phyloP scores from a whole-genome alignment of 2,797 vertebrate genomes.

The Macropus fuliginosus region DNA sequence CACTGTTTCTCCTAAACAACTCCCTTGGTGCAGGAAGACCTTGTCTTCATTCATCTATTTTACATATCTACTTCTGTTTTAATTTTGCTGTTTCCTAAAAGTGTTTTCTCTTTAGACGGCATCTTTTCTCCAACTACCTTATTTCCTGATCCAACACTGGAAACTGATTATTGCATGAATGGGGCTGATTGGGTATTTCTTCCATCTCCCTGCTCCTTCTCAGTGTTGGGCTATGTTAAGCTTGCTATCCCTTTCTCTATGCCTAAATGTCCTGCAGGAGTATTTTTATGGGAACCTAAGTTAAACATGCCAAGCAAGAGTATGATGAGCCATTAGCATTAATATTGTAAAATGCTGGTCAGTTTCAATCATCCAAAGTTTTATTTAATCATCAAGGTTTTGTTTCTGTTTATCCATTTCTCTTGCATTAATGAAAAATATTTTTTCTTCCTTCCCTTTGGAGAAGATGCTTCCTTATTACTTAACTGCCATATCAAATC shows the following conservation, averaged over 20 bases:
- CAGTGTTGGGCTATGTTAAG: conserved; percentile 52
- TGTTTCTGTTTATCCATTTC: conserved; percentile 68
- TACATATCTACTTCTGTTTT: conserved; percentile 92
- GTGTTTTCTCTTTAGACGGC: conserved; percentile 81
- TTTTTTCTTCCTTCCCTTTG: conserved; percentile 60
- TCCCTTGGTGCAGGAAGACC: conserved; percentile 92
- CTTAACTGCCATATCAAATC: conserved; percentile 51
- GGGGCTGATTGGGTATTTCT: conserved; percentile 79
- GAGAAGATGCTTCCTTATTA: conserved; percentile 55
- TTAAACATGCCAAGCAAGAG: conserved; percentile 82
- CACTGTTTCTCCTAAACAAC: conserved; percentile 98
- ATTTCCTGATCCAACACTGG: conserved; percentile 81
- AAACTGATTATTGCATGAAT: conserved; percentile 81
- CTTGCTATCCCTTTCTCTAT: conserved; percentile 65
- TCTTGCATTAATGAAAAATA: conserved; percentile 70
- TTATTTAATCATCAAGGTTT: conserved; percentile 84
- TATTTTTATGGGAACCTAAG: conserved; percentile 78
- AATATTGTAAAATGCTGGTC: conserved; percentile 86
- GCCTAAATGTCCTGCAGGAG: conserved; percentile 69
- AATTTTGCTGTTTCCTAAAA: conserved; percentile 89
- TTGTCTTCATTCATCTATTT: conserved; percentile 94
- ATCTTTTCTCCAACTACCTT: conserved; percentile 81
- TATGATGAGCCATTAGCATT: conserved; percentile 84
- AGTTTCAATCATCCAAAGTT: conserved; percentile 82
- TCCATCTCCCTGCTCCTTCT: conserved; percentile 57